These are phyloP conservation scores for Spodoptera picta DNA, from an alignment of 2,888 invertebrate genomes.

Conservation along the genomic window DNA sequence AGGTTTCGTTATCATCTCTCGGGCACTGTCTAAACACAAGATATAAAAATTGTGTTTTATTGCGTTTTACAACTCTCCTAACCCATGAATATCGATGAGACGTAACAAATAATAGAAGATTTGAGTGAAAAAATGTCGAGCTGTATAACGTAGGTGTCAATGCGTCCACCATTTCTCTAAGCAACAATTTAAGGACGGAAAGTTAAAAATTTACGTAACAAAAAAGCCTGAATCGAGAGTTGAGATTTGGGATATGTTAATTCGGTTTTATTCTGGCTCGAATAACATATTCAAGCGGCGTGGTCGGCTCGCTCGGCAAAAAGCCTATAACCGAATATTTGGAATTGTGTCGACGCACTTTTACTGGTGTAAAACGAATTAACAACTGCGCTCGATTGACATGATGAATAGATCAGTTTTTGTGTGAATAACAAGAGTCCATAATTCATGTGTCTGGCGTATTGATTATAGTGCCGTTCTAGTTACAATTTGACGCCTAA, in stretches of 20 bases:
- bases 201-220: slow-evolving; percentile 78
- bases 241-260: slow-evolving; percentile 80
- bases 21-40: slow-evolving; percentile 86
- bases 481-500: slow-evolving; percentile 27
- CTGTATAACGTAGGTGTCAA: slow-evolving; percentile 83
- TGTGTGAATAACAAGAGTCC: slow-evolving; percentile 51
- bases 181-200: slow-evolving; percentile 76
- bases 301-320: slow-evolving; percentile 71
- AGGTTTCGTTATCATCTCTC: slow-evolving; percentile 87
- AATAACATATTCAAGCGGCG: slow-evolving; percentile 77
- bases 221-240: slow-evolving; percentile 73
- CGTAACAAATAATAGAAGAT: slow-evolving; percentile 77
- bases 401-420: slow-evolving; percentile 67
- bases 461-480: slow-evolving; percentile 25
- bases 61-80: slow-evolving; percentile 81
- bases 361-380: slow-evolving; percentile 79
- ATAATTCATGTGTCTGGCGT: slow-evolving; percentile 40
- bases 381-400: slow-evolving; percentile 66
- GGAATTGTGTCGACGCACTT: slow-evolving; percentile 78
- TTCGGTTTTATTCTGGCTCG: slow-evolving; percentile 74
- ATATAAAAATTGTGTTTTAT: slow-evolving; percentile 88
- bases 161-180: slow-evolving; percentile 72
- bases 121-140: slow-evolving; percentile 66
- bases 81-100: slow-evolving; percentile 83
- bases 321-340: slow-evolving; percentile 80